These are phyloP conservation scores for Cynoglossus semilaevis DNA, from an alignment of 2,113 vertebrate genomes.

Conservation along the genomic window DNA sequence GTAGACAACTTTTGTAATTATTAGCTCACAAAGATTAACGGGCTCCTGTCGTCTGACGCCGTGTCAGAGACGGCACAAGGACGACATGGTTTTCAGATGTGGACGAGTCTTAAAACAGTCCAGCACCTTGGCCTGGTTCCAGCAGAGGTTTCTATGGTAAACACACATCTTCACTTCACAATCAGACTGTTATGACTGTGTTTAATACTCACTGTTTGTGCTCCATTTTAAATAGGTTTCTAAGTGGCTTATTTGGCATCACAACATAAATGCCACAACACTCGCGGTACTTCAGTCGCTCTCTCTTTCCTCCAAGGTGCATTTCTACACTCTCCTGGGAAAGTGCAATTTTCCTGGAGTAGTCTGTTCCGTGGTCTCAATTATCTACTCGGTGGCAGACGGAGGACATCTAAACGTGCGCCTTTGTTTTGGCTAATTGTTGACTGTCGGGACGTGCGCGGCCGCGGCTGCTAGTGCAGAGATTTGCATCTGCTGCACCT, in stretches of 20 bases:
- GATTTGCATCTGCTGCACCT: constrained; percentile 65
- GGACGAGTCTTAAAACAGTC: constrained; percentile 33
- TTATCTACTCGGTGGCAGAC: constrained; percentile 69
- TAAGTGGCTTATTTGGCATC: constrained; percentile 55
- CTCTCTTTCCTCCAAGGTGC: constrained; percentile 52
- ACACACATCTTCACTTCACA: constrained; percentile 40
- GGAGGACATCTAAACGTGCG: constrained; percentile 64
- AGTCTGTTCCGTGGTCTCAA: constrained; percentile 64
- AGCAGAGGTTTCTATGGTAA: constrained; percentile 41
- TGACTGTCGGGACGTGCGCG: constrained; percentile 44
- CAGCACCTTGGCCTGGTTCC: constrained; percentile 43
- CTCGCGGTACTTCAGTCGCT: constrained; percentile 39
- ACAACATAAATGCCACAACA: constrained; percentile 51
- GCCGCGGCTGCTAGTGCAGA: constrained; percentile 40
- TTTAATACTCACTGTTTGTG: constrained; percentile 41
- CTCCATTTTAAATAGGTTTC: constrained; percentile 49
- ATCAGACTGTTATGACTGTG: constrained; percentile 35
- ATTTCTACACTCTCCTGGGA: constrained; percentile 51
- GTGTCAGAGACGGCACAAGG: constrained; percentile 28
- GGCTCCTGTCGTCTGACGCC: constrained; percentile 40
- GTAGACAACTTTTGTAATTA: constrained; percentile 9
- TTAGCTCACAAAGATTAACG: constrained; percentile 16
- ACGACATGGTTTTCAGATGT: constrained; percentile 41
- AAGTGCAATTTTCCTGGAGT: constrained; percentile 59
- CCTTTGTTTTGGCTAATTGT: constrained; percentile 74